A percentile compares a stretch with the other conserved stretches of the same genome.
Evolutionary conservation across 2,797 vertebrate genomes (phyloP).

Genomic region (Morus bassanus): DNA sequence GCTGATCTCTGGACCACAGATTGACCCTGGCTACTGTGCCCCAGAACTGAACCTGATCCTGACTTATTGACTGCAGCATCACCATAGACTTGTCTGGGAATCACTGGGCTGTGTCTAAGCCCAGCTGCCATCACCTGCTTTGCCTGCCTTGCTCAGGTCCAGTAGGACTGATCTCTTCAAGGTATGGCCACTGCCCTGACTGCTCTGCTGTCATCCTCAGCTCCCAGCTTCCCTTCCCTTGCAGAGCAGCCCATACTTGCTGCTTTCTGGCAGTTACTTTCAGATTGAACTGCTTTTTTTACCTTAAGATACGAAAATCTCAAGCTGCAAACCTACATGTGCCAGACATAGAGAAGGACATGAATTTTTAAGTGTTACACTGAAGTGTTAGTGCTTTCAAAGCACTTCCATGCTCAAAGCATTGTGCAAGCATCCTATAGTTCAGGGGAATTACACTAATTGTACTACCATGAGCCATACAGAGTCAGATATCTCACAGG

Average conservation of each 20-base stretch:
- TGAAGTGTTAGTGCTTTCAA: background rate
- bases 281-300: background rate
- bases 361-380: background rate
- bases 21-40: background rate
- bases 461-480: background rate
- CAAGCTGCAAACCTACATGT: background rate
- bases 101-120: background rate
- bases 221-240: background rate
- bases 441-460: background rate
- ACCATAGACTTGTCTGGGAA: background rate
- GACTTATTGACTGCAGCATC: background rate
- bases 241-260: background rate
- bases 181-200: background rate
- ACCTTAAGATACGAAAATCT: background rate
- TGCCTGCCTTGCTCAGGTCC: background rate
- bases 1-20: background rate
- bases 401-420: background rate
- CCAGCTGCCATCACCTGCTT: background rate
- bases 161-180: background rate
- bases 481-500: background rate
- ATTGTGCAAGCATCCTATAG: background rate
- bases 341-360: background rate
- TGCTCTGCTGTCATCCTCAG: background rate
- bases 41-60: background rate
- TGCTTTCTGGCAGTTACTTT: background rate